These are phyloP conservation scores for Schizaphis graminum DNA, from an alignment of 2,888 invertebrate genomes.

Conservation along the genomic window DNA sequence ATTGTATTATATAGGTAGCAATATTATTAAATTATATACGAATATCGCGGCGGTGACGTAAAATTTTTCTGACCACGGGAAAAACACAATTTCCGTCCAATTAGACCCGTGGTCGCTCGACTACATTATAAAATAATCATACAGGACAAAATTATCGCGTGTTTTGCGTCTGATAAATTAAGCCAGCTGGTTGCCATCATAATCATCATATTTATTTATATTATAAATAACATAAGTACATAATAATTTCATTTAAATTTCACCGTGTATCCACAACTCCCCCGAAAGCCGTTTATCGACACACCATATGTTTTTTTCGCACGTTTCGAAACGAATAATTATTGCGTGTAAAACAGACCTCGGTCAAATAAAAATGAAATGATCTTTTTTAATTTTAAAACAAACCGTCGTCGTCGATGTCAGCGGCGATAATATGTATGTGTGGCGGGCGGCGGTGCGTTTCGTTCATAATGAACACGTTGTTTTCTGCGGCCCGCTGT, in stretches of 20 bases:
- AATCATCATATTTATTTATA: neutral
- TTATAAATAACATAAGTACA: neutral
- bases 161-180: neutral
- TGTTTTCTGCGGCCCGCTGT: conserved; percentile 17
- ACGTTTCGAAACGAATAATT: neutral
- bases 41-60: neutral
- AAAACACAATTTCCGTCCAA: conserved; percentile 44
- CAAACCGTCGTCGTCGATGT: neutral
- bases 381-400: neutral
- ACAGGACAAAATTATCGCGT: conserved; percentile 28
- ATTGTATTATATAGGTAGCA: neutral
- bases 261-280: neutral
- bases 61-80: neutral
- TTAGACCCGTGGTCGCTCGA: neutral
- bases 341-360: conserved; percentile 1
- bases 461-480: conserved; percentile 44
- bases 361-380: neutral
- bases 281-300: neutral
- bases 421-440: neutral
- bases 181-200: neutral
- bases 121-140: conserved; percentile 10
- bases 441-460: neutral
- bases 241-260: neutral
- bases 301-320: neutral
- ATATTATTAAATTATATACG: neutral